Evolutionary conservation across 2,888 invertebrate species (phyloP), one percentile per base, ranked within the genome.

Genomic region (Didymodactylos carnosus): DNA sequence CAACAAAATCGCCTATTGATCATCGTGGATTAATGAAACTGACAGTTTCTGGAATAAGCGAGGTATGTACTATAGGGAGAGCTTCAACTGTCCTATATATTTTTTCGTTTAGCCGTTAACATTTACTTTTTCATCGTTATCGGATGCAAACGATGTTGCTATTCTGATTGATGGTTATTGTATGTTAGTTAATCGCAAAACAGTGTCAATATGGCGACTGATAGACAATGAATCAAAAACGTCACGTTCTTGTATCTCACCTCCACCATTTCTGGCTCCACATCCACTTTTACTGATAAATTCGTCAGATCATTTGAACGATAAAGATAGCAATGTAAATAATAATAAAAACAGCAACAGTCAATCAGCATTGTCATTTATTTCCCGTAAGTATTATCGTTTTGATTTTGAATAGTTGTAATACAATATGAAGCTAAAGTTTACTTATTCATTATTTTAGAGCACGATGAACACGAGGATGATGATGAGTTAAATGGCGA

Each of bases 91-190:
- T 27, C 35, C 16, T n/a, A 70, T 23, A 11, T 40, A 49, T 16
- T 25, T 27, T 39, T 51, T 40, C 13, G 39, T 39, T 41, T 40
- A 74, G 74, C 41, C 46, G n/a, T 46, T 74, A 41, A 25, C 53
- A 43, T n/a, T 74, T 39, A 74, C 53, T 35, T 72, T 74, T 62
- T 10, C 35, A 13, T 35, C 41, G 14, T 25, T 71, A 16, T 46
- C 25, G 5, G 74, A 74, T 29, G 74, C 74, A 25, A 71, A 74
- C 16, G 69, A 71, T 16, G 39, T 74, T 2, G 74, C 74, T 14
- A 71, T 53, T 27, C 35, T 75, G 19, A 72, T 75, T 23, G 75
- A 72, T 53, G 69, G 69, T 27, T 72, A 69, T 27, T 75, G 75
- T 35, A 39, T 53, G 23, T 41, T 75, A 16, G 43, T 29, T n/a